phyloP scores from a whole-genome alignment of 2,888 invertebrate genomes.

The Lymantria monacha region DNA sequence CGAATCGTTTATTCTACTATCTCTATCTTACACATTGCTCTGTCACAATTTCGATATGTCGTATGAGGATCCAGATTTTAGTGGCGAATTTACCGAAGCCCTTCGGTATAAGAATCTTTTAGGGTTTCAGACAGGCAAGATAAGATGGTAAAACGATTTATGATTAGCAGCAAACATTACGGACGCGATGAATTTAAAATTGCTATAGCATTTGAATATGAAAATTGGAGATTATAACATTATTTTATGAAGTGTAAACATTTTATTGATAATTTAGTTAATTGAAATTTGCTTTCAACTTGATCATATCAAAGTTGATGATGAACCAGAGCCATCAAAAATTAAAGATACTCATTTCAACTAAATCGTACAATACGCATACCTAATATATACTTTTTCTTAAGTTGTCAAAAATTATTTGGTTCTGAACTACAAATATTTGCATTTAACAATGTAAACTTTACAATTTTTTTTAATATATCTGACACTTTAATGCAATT shows the following conservation, averaged over 20 bases:
- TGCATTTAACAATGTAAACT: too few relatives aligned
- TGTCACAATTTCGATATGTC: slow-evolving; percentile 71
- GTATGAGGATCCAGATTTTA: slow-evolving; percentile 64
- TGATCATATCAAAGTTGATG: slow-evolving; percentile 23
- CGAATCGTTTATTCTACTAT: slow-evolving; percentile 29
- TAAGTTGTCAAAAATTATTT: too few relatives aligned
- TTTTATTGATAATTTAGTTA: slow-evolving; percentile 46
- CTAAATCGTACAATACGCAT: too few relatives aligned
- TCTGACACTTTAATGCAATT: too few relatives aligned
- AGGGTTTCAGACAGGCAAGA: slow-evolving; percentile 40
- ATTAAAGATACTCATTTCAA: not conserved
- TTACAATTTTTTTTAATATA: too few relatives aligned
- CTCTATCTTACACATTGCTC: slow-evolving; percentile 57
- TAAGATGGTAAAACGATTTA: slow-evolving; percentile 68
- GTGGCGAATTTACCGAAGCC: slow-evolving; percentile 57
- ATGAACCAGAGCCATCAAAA: slow-evolving; percentile 11
- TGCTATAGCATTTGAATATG: slow-evolving; percentile 67
- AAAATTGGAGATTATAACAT: slow-evolving; percentile 56
- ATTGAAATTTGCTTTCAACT: slow-evolving; percentile 41
- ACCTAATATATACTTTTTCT: too few relatives aligned
- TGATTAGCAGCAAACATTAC: slow-evolving; percentile 62
- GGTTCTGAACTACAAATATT: too few relatives aligned
- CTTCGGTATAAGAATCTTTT: slow-evolving; percentile 47
- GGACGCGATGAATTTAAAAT: slow-evolving; percentile 32
- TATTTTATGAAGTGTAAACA: slow-evolving; percentile 51